Evolutionary conservation across 2,113 vertebrate species (phyloP), one percentile per base, ranked within the genome.

Genomic region (Poicephalus meyeri): DNA sequence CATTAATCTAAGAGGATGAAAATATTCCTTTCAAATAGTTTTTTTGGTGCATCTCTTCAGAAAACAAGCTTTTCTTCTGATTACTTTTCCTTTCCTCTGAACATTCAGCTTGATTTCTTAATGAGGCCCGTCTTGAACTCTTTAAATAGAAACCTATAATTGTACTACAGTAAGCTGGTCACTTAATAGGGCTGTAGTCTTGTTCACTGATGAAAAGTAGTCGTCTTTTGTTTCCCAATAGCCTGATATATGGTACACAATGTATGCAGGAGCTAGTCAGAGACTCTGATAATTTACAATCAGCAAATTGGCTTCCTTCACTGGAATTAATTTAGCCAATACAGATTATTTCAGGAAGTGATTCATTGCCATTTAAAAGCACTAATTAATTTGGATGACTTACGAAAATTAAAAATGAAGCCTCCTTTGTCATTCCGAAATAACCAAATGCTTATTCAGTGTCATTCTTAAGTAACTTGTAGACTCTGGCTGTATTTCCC

Each of bases 261-360:
- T 7, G 6, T 83, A 65, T 70, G 89, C 44, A 68, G 82, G 64
- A 95, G 86, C 85, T 92, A 90, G 79, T 86, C 80, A 74, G 90
- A 77, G 60, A n/a, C 72, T 80, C 61, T 52, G 87, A 64, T 79
- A 91, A 96, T 92, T 93, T 94, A 89, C 88, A 72, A n/a, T 94
- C 86, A 81, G 79, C 95, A 96, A 93, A 96, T 97, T 97, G 93
- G 61, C 88, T 96, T 52, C 61, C 77, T 95, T 95, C 80, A 46
- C 86, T 96, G 90, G 73, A 96, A 92, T 96, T 96, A 94, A 96
- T 96, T 96, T 94, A 93, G 88, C 90, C 82, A 80, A 86, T 93
- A 96, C 88, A 93, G 60, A 96, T 97, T 94, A 96, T 96, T 97
- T 93, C 1, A 6, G 95, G 95, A 96, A 95, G 69, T 96, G 90